A percentile compares a stretch with the other conserved stretches of the same genome.
phyloP scores from a whole-genome alignment of 1,140 invertebrate genomes.

The Zeugodacus cucurbitae region DNA sequence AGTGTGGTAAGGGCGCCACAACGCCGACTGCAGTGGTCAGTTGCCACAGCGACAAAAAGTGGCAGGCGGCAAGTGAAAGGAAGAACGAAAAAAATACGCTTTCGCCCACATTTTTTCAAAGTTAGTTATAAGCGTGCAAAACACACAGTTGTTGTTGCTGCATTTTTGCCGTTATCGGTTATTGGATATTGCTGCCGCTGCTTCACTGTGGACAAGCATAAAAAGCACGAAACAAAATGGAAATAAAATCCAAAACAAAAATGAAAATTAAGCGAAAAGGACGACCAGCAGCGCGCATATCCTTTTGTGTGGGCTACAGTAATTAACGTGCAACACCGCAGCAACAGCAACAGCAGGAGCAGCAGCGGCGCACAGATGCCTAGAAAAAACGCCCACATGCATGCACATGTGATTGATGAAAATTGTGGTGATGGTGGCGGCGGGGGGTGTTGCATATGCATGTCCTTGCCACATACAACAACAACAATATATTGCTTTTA shows the following conservation, averaged over 20 bases:
- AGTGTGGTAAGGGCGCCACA: not conserved
- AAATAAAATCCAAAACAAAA: not conserved
- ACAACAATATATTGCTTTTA: not conserved
- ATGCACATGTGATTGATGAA: slow-evolving; percentile 15
- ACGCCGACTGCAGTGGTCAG: not conserved
- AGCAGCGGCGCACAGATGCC: not conserved
- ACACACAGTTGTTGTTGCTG: not conserved
- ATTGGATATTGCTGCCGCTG: not conserved
- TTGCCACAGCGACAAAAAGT: not conserved
- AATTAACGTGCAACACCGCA: slow-evolving; percentile 42
- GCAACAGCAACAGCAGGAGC: slow-evolving; percentile 14
- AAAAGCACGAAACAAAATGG: not conserved
- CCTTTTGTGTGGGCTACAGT: slow-evolving; percentile 41
- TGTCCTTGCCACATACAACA: not conserved
- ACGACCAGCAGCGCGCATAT: slow-evolving; percentile 1
- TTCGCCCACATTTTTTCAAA: not conserved
- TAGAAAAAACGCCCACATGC: not conserved
- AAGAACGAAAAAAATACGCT: not conserved
- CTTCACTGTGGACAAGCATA: not conserved
- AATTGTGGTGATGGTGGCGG: not conserved
- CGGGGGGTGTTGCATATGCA: not conserved
- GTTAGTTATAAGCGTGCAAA: not conserved
- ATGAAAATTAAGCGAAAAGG: not conserved
- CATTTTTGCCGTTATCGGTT: slow-evolving; percentile 12
- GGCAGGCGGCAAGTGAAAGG: not conserved